These are phyloP conservation scores for Sarcophaga caerulescens DNA, from an alignment of 2,888 invertebrate genomes.

Conservation along the genomic window DNA sequence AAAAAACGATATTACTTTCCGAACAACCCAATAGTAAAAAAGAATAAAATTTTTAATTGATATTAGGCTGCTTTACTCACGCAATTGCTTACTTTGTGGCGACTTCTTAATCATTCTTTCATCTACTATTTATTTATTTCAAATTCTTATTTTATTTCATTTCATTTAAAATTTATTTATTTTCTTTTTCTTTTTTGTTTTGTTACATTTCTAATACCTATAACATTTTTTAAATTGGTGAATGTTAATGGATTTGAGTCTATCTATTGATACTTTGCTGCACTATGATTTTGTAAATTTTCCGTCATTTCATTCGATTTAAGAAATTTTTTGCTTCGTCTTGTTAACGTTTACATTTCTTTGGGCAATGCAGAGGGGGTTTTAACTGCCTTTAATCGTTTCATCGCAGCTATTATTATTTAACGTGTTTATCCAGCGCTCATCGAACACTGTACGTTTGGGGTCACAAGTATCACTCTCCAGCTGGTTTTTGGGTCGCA, in stretches of 20 bases:
- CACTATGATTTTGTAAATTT: constrained; percentile 33
- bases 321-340: neutral
- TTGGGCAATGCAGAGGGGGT: neutral
- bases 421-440: constrained; percentile 46
- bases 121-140: too few species aligned
- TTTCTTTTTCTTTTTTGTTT: too few species aligned
- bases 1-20: too few species aligned
- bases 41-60: too few species aligned
- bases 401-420: constrained; percentile 43
- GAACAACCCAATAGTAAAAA: too few species aligned
- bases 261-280: neutral
- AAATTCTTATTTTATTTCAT: too few species aligned
- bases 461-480: constrained; percentile 57
- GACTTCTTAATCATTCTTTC: too few species aligned
- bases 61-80: too few species aligned
- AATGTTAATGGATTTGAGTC: neutral
- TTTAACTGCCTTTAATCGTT: constrained; percentile 35
- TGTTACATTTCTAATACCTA: too few species aligned
- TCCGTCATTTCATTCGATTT: constrained; percentile 16
- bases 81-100: too few species aligned
- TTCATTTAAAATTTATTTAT: too few species aligned
- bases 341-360: constrained; percentile 2
- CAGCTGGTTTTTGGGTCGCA: constrained; percentile 46
- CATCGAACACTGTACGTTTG: constrained; percentile 44
- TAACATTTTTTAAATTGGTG: neutral